Conservation (phyloP, 2,888 invertebrate genomes). For the Incurvaria masculella region DNA sequence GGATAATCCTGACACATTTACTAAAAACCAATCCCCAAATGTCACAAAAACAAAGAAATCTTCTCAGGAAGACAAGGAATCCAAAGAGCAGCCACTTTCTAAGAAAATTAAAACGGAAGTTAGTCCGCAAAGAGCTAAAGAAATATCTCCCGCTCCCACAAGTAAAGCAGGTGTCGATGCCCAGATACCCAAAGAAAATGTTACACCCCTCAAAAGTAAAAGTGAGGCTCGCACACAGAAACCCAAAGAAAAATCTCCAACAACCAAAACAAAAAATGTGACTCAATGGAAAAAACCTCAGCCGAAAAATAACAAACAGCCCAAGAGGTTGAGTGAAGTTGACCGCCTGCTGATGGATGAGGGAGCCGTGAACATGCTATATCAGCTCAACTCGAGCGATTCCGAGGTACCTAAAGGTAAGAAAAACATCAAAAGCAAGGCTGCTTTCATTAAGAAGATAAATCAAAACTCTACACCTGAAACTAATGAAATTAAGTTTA, state of each 20-base stretch:
- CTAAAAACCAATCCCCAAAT: slow-evolving; percentile 14
- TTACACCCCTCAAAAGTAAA: slow-evolving; percentile 29
- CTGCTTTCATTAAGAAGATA: slow-evolving; percentile 61
- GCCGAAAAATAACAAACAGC: slow-evolving; percentile 46
- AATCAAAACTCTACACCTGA: slow-evolving; percentile 47
- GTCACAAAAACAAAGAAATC: neutral
- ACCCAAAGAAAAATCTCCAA: slow-evolving; percentile 36
- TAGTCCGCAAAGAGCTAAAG: slow-evolving; percentile 22
- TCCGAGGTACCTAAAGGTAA: slow-evolving; percentile 48
- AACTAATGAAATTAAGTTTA: slow-evolving; percentile 45
- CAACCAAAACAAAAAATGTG: slow-evolving; percentile 27
- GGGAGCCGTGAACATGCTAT: slow-evolving; percentile 83
- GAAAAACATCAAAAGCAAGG: slow-evolving; percentile 51
- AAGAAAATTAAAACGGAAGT: slow-evolving; percentile 8
- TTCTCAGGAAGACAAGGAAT: neutral
- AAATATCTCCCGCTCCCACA: slow-evolving; percentile 28
- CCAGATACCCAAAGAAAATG: slow-evolving; percentile 23
- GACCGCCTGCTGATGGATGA: slow-evolving; percentile 79
- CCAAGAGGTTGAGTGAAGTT: slow-evolving; percentile 65
- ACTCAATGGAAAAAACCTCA: slow-evolving; percentile 47
- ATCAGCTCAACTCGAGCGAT: slow-evolving; percentile 61
- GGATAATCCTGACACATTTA: slow-evolving; percentile 55
- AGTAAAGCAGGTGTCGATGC: slow-evolving; percentile 26
- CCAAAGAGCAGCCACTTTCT: neutral
- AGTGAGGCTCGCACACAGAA: slow-evolving; percentile 24